Base-by-base conservation (phyloP, 2,888 invertebrate species). In the Nysson spinosus region DNA sequence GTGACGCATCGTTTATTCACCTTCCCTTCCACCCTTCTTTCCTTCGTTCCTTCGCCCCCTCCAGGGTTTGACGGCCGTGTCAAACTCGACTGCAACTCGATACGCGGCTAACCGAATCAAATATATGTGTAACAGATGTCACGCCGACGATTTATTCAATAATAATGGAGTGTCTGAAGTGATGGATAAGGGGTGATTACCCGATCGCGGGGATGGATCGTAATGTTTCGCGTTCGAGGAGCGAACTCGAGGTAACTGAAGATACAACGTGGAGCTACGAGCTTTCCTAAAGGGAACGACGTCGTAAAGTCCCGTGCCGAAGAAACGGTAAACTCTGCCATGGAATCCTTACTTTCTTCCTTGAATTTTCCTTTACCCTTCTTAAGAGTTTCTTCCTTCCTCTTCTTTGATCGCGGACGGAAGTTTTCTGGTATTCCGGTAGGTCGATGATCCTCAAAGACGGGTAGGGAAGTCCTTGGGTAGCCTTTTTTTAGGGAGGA, bases 271-370 rank as follows among this genome's bases (percentile, higher is more conserved):
- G 9, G 34, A 44, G 39, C 50, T 14, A 40, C 26, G 9, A 24
- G 54, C 46, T 40, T 32, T 19, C 46, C 16, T 28, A 9, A 60
- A 60, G 54, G 30, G 20, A 54, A 69, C 50, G 50, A 43, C 55
- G 51, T 55, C 71, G 55, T 69, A 69, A 70, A 70, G 26, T 43
- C 55, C 51, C 39, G 60, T 69, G n/a, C n/a, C 55, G 47, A 65
- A 28, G 39, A 20, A 34, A 20, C 51, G 5, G 55, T 49, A 24
- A 71, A 44, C 51, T 40, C 16, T 22, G 6, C 11, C 30, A 28
- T 43, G 22, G 32, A 50, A 65, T 66, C 49, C 35, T 52, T 61
- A 43, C 47, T 62, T 56, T 46, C 67, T 39, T 55, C 50, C 46
- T 43, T 20, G 55, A 16, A 16, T 28, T 49, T 34, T 35, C 20